A percentile compares a stretch with the other conserved stretches of the same genome.
Evolutionary conservation across 2,113 vertebrate genomes (phyloP).

Genomic region (Nycticorax nycticorax): DNA sequence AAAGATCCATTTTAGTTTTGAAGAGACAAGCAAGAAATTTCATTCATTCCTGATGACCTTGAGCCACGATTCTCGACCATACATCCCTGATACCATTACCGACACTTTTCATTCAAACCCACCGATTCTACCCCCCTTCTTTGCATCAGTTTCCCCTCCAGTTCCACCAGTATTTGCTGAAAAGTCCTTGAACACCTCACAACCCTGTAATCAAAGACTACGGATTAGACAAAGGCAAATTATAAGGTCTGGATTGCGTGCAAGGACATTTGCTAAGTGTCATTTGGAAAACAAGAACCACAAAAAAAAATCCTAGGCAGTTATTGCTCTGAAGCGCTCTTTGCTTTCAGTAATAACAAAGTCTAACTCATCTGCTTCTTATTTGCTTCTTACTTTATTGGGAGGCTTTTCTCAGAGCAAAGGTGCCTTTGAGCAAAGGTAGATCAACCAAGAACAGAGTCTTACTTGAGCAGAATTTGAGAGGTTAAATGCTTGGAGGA

Average conservation of each 20-base stretch:
- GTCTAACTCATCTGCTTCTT: background rate
- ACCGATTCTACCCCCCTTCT: background rate
- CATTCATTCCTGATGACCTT: background rate
- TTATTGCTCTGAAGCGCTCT: background rate
- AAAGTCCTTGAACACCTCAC: background rate
- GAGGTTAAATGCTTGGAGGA: background rate
- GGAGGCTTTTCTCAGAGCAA: background rate
- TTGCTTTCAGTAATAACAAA: background rate
- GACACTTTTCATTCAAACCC: background rate
- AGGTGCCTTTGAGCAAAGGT: background rate
- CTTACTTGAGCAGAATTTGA: background rate
- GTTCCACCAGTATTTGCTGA: background rate
- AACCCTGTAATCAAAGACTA: background rate
- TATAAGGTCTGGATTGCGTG: background rate
- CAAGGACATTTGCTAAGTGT: background rate
- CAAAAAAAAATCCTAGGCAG: background rate
- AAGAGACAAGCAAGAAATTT: background rate
- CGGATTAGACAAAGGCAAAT: background rate
- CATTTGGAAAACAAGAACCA: background rate
- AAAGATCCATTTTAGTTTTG: background rate
- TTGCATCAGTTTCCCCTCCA: background rate
- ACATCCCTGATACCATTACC: background rate
- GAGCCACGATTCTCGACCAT: background rate
- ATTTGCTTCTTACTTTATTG: background rate
- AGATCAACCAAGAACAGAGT: background rate